These are phyloP conservation scores for Danionella dracula DNA, from an alignment of 2,797 vertebrate genomes.

Conservation along the genomic window DNA sequence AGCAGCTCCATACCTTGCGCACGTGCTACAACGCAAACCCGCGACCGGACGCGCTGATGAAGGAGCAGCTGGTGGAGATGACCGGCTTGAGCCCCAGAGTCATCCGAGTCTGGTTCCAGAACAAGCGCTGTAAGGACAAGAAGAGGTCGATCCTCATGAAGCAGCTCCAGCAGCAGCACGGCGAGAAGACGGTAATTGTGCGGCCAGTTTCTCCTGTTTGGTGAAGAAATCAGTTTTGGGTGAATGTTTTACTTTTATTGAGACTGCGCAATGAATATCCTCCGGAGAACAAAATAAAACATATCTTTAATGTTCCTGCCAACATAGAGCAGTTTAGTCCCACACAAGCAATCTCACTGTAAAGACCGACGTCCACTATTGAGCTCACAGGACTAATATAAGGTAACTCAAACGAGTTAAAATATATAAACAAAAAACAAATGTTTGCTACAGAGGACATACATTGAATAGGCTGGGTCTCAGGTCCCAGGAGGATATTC, in stretches of 20 bases:
- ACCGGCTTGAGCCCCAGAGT: constrained; percentile 92
- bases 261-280: too few relatives aligned
- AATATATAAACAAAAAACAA: too few relatives aligned
- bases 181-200: constrained; percentile 81
- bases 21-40: constrained; percentile 97
- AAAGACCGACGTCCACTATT: too few relatives aligned
- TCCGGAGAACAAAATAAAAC: too few relatives aligned
- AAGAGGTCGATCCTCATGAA: constrained; percentile 90
- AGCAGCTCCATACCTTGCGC: constrained; percentile 92
- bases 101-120: constrained; percentile 97
- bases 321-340: too few relatives aligned
- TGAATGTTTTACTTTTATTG: too few relatives aligned
- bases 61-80: constrained; percentile 97
- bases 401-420: neutral
- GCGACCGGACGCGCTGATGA: constrained; percentile 92
- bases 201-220: neutral
- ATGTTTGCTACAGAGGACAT: too few relatives aligned
- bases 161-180: constrained; percentile 89
- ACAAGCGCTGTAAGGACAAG: constrained; percentile 98
- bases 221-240: too few relatives aligned
- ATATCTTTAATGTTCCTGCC: too few relatives aligned
- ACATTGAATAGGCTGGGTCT: neutral
- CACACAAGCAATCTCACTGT: too few relatives aligned
- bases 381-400: too few relatives aligned
- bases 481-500: neutral